A percentile compares a stretch with the other conserved stretches of the same genome.
These are phyloP conservation scores for Bufo bufo DNA, from an alignment of 2,113 vertebrate genomes.

Conservation along the genomic window DNA sequence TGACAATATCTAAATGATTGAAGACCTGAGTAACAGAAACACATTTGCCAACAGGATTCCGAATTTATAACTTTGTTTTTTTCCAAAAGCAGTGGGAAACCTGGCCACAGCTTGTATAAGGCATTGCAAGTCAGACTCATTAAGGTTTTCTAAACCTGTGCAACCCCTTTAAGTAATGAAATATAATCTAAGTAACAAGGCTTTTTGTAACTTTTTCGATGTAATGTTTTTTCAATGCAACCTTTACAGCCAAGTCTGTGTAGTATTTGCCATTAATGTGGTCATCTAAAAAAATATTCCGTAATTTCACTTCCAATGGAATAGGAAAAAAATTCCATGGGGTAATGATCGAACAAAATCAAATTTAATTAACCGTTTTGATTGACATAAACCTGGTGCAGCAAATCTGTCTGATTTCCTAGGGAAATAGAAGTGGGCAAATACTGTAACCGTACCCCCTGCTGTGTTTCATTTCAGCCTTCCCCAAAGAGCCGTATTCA, in stretches of 20 bases:
- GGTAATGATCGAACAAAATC: conserved; percentile 7
- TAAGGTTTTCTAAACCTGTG: background rate
- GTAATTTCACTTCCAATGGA: background rate
- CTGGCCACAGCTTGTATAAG: too few species aligned
- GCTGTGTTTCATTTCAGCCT: conserved; percentile 11
- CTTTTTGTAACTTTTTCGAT: background rate
- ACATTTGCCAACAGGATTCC: too few species aligned
- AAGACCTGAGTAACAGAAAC: too few species aligned
- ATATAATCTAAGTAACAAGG: background rate
- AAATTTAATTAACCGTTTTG: conserved; percentile 13
- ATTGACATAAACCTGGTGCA: background rate
- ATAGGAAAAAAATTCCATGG: background rate
- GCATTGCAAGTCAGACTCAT: background rate
- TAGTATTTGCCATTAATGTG: background rate
- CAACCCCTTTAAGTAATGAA: background rate
- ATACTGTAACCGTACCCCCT: background rate
- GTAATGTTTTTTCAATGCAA: background rate
- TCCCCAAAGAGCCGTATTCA: conserved; percentile 40
- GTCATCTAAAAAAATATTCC: background rate
- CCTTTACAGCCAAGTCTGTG: background rate
- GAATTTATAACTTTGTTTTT: too few species aligned
- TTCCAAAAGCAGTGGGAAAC: too few species aligned
- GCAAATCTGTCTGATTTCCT: conserved; percentile 1
- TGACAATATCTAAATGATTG: too few species aligned
- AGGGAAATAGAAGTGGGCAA: conserved; percentile 8